A percentile compares a stretch with the other conserved stretches of the same genome.
Conservation (phyloP, 1,140 invertebrate species). For the Ceratina japonica region DNA sequence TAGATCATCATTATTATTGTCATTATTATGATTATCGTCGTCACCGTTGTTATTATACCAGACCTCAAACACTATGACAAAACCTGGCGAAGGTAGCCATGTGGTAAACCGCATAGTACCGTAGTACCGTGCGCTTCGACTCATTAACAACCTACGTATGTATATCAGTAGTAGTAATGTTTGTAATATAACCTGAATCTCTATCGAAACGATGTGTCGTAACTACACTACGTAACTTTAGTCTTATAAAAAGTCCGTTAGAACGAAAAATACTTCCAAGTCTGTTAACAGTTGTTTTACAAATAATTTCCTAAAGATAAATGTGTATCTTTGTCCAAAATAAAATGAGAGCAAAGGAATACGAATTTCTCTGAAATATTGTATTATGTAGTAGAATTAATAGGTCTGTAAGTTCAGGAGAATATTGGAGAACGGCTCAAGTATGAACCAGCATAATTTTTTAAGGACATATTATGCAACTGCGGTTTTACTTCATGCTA, state of each 20-base stretch:
- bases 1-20: conserved; percentile 1
- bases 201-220: conserved; percentile 14
- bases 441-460: conserved; percentile 33
- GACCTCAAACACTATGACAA: conserved; percentile 24
- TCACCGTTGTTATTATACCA: conserved; percentile 31
- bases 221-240: background rate
- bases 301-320: background rate
- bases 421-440: conserved; percentile 22
- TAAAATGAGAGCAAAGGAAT: no score
- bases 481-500: conserved; percentile 15
- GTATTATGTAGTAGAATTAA: no score
- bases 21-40: conserved; percentile 2
- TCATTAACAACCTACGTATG: conserved; percentile 39
- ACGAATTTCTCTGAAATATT: no score
- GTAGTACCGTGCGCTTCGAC: conserved; percentile 39
- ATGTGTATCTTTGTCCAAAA: background rate
- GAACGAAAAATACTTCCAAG: no score
- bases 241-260: background rate
- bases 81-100: conserved; percentile 40
- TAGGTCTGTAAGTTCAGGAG: conserved; percentile 6
- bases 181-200: conserved; percentile 14
- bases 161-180: conserved; percentile 27
- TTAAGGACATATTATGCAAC: conserved; percentile 19
- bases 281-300: no score
- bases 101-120: conserved; percentile 50